A percentile compares a stretch with the other conserved stretches of the same genome.
These are phyloP conservation scores for Echinometra lucunter DNA, from an alignment of 53 echinoderm and acorn worm genomes.

Conservation along the genomic window DNA sequence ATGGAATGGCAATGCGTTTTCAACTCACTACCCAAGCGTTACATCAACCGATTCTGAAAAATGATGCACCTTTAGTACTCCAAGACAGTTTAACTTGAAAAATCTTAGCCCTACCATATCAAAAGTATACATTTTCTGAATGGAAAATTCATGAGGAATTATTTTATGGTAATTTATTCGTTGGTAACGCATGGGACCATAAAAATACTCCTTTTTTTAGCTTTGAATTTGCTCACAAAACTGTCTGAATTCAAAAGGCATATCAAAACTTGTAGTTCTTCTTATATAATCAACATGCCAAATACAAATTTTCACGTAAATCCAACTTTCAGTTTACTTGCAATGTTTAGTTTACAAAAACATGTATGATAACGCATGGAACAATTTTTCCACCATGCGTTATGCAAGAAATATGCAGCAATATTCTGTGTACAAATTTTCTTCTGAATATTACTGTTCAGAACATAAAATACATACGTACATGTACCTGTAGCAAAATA, in stretches of 20 bases:
- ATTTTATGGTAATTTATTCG: too few relatives aligned
- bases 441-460: constrained; percentile 16
- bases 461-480: not conserved
- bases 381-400: too few relatives aligned
- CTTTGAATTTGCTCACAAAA: constrained; percentile 16
- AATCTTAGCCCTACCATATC: constrained; percentile 17
- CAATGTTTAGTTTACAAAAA: constrained; percentile 16
- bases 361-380: not conserved
- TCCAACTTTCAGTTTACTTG: too few relatives aligned
- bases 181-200: constrained; percentile 4
- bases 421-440: constrained; percentile 4
- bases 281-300: constrained; percentile 16
- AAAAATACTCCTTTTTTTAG: constrained; percentile 1
- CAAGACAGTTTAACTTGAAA: constrained; percentile 16
- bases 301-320: constrained; percentile 16
- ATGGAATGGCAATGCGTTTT: too few relatives aligned
- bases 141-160: too few relatives aligned
- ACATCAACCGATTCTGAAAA: constrained; percentile 1
- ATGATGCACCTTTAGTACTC: too few relatives aligned
- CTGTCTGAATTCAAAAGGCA: constrained; percentile 15
- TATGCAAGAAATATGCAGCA: too few relatives aligned
- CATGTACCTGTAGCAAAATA: too few relatives aligned
- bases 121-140: constrained; percentile 16
- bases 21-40: not conserved
- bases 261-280: constrained; percentile 16